phyloP scores from a whole-genome alignment of 2,113 vertebrate genomes.

The Saguinus midas region DNA sequence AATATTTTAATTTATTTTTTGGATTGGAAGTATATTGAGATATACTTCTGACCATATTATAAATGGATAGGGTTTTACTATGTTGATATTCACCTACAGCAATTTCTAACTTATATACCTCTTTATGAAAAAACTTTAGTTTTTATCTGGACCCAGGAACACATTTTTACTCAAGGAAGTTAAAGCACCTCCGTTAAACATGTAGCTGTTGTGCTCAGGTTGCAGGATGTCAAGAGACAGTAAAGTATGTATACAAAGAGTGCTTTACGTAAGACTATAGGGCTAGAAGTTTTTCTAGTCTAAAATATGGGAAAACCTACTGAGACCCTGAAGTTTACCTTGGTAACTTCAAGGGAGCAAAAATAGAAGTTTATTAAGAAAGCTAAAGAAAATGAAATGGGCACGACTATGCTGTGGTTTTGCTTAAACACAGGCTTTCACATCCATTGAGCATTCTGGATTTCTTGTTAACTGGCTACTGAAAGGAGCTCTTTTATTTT shows the following conservation, averaged over 20 bases:
- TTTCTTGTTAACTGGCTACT: conserved; percentile 73
- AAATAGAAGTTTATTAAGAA: conserved; percentile 73
- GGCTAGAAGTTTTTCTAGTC: conserved; percentile 42
- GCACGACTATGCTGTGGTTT: conserved; percentile 67
- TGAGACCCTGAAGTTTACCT: conserved; percentile 54
- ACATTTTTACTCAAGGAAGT: conserved; percentile 22
- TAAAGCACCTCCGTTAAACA: conserved; percentile 53
- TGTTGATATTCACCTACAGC: conserved; percentile 57
- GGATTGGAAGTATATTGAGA: conserved; percentile 61
- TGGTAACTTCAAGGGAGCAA: conserved; percentile 63
- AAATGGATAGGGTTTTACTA: conserved; percentile 52
- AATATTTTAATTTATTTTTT: conserved; percentile 75
- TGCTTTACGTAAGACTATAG: conserved; percentile 58
- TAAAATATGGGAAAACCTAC: conserved; percentile 48
- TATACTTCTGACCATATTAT: conserved; percentile 41
- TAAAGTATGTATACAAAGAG: background rate
- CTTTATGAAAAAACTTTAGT: conserved; percentile 61
- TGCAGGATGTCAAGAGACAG: conserved; percentile 64
- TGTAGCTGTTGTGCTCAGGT: conserved; percentile 20
- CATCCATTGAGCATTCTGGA: conserved; percentile 70
- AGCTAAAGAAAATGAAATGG: conserved; percentile 75
- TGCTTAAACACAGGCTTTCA: conserved; percentile 71
- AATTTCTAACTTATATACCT: conserved; percentile 56
- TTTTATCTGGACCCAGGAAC: conserved; percentile 69
- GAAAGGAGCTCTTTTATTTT: conserved; percentile 83